Percentiles rank a stretch among this genome's conserved stretches.
phyloP scores from a whole-genome alignment of 2,888 invertebrate species.

The Argyresthia albistria region DNA sequence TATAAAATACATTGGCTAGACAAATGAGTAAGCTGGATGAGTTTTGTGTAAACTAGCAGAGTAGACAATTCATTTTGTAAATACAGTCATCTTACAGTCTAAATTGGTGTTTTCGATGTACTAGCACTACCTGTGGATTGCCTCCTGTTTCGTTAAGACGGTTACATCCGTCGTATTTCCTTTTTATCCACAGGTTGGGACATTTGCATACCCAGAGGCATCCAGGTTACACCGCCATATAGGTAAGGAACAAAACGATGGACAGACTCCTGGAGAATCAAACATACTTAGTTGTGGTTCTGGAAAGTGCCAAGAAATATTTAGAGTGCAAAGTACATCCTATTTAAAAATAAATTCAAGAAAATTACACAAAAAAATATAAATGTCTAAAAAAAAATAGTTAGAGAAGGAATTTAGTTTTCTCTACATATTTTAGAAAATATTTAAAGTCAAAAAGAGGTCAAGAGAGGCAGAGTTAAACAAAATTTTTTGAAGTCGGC shows the following conservation, averaged over 20 bases:
- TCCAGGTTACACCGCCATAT: slow-evolving; percentile 30
- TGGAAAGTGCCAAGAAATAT: too few relatives aligned
- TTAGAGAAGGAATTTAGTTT: too few relatives aligned
- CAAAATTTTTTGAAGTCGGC: too few relatives aligned
- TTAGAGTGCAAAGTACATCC: too few relatives aligned
- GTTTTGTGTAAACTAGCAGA: not conserved
- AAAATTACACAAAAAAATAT: too few relatives aligned
- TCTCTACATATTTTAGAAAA: too few relatives aligned
- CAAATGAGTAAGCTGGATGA: not conserved
- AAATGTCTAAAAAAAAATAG: too few relatives aligned
- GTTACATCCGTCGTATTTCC: slow-evolving; percentile 66
- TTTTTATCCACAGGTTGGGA: slow-evolving; percentile 66
- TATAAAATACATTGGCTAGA: not conserved
- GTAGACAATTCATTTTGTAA: not conserved
- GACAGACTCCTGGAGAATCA: slow-evolving; percentile 3
- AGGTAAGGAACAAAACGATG: slow-evolving; percentile 44
- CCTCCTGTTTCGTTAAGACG: slow-evolving; percentile 47
- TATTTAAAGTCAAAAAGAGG: too few relatives aligned
- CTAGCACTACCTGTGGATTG: not conserved
- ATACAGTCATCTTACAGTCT: not conserved
- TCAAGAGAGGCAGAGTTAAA: too few relatives aligned
- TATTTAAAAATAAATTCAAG: too few relatives aligned
- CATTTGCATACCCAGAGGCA: slow-evolving; percentile 36
- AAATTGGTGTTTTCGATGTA: not conserved
- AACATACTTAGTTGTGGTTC: too few relatives aligned